Conservation (phyloP, 2,113 vertebrate genomes). For the Alectura lathami region DNA sequence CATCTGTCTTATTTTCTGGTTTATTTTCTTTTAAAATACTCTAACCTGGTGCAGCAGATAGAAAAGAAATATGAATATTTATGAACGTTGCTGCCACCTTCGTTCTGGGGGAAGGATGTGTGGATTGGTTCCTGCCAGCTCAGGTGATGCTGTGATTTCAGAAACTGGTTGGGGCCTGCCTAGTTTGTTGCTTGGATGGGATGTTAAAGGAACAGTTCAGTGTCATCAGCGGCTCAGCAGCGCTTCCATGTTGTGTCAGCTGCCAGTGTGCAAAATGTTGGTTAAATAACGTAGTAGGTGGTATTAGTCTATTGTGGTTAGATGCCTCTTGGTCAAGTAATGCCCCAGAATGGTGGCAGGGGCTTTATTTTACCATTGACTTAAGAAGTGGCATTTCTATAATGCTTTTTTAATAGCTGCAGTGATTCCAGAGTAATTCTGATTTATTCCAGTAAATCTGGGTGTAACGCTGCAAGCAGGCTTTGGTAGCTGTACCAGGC, state of each 20-base stretch:
- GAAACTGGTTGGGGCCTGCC: background rate
- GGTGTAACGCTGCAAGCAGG: background rate
- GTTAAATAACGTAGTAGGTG: background rate
- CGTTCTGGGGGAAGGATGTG: background rate
- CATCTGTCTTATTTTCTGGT: slow-evolving; percentile 28
- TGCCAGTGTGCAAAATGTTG: background rate
- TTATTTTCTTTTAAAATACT: slow-evolving; percentile 24
- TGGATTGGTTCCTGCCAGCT: background rate
- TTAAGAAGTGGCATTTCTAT: background rate
- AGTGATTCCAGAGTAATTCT: background rate
- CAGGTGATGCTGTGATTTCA: slow-evolving; percentile 8
- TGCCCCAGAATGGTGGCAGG: background rate
- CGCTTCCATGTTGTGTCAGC: background rate
- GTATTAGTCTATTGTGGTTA: background rate
- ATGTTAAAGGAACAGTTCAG: rapidly evolving
- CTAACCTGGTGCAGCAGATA: background rate
- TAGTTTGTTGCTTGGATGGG: background rate
- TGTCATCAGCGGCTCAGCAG: background rate
- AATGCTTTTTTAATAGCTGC: background rate
- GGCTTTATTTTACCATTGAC: background rate
- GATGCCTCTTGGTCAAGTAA: background rate
- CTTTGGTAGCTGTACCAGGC: background rate
- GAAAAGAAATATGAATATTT: background rate
- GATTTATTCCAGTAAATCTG: background rate
- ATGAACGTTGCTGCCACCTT: background rate